Base-by-base conservation (phyloP, 2,113 vertebrate genomes). In the Neolamprologus falcicula region DNA sequence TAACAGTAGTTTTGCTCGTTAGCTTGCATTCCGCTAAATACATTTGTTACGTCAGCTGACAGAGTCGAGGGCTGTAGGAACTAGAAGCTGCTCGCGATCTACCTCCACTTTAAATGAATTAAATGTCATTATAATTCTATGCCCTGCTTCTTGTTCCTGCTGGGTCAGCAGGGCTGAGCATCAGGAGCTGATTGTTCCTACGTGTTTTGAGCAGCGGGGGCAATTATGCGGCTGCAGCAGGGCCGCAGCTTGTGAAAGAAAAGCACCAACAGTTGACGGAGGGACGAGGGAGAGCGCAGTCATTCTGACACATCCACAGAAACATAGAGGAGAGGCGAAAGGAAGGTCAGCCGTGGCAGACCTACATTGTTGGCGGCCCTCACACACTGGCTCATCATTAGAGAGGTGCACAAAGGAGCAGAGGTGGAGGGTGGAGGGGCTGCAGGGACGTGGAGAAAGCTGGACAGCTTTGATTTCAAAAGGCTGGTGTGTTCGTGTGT, bases 321-420 rank as follows among this genome's bases (percentile, higher is more conserved):
- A 85, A 93, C 79, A 82, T 2, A 55, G 88, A 90, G 86, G 73
- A 50, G 83, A 91, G 89, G 91, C 86, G 80, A 93, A 84, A 24
- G 80, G 86, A 94, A 93, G 90, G 92, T 92, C 93, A 95, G 68
- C 88, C 84, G 54, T 84, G 85, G 86, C 87, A 88, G 87, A 88
- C 91, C 91, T 63, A 19, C 86, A 92, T 92, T 92, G 89, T 92
- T 91, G 94, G 87, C 89, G 86, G 86, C 35, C 76, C 40, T 90
- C 88, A 81, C 50, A 13, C 47, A 26, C 53, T 24, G 50, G 76
- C 86, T 83, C 88, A 82, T 92, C 83, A 90, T 92, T 89, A 93
- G 47, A 87, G 63, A 81, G 54, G 52, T 45, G 40, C 40, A 83
- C 68, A 86, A 40, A 84, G 28, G 33, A 40, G 68, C 40, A 83